These are phyloP conservation scores for Athalia cordata DNA, from an alignment of 2,888 invertebrate species.

Conservation along the genomic window DNA sequence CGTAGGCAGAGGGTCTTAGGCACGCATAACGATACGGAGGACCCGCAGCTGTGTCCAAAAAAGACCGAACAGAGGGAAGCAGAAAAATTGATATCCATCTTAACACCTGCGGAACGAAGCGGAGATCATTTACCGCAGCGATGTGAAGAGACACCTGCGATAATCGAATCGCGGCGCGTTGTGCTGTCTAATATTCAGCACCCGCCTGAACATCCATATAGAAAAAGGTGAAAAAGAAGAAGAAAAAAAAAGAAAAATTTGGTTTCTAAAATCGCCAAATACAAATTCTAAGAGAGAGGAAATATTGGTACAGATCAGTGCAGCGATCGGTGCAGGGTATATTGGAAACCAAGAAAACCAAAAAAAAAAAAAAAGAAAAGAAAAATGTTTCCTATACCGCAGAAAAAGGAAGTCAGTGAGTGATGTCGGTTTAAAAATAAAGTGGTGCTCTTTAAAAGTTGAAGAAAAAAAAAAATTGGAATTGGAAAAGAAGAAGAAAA, in stretches of 20 bases:
- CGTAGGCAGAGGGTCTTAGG: background rate
- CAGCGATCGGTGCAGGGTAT: background rate
- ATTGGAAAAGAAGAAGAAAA: too few species aligned
- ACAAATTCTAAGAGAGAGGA: too few species aligned
- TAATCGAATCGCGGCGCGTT: background rate
- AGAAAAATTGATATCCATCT: background rate
- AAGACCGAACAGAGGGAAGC: conserved; percentile 4
- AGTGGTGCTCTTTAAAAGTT: background rate
- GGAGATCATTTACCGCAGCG: conserved; percentile 9
- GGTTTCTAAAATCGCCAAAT: too few species aligned
- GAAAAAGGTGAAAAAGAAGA: too few species aligned
- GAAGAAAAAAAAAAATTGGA: background rate
- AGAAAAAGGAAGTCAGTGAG: background rate
- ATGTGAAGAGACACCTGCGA: conserved; percentile 27
- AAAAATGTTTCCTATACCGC: too few species aligned
- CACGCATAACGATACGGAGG: conserved; percentile 5
- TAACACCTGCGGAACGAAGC: background rate
- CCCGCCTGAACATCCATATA: too few species aligned
- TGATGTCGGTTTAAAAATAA: background rate
- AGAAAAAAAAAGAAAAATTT: too few species aligned
- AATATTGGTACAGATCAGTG: too few species aligned
- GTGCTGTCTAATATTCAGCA: too few species aligned
- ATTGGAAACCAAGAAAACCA: background rate
- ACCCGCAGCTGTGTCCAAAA: conserved; percentile 1
- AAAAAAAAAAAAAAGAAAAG: background rate